These are phyloP conservation scores for Perizoma flavofasciatum DNA, from an alignment of 2,888 invertebrate genomes.

Conservation along the genomic window DNA sequence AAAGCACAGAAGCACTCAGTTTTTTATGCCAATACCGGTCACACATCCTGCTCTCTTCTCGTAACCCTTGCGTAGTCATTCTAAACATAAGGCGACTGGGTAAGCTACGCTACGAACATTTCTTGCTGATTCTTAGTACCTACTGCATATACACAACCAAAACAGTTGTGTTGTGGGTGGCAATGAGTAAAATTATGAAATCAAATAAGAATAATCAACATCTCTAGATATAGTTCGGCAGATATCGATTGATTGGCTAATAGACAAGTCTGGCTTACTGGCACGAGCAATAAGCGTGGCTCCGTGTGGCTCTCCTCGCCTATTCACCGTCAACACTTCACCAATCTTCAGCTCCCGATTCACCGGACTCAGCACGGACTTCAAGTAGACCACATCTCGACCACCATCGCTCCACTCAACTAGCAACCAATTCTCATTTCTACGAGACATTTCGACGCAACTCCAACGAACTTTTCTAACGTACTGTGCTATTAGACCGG, in stretches of 20 bases:
- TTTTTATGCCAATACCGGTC: too few relatives aligned
- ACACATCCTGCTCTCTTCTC: too few relatives aligned
- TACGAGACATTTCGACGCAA: constrained; percentile 42
- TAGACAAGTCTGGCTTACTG: constrained; percentile 46
- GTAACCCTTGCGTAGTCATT: too few relatives aligned
- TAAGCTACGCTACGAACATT: too few relatives aligned
- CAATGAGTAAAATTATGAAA: background rate
- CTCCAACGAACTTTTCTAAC: constrained; percentile 35
- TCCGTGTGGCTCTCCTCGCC: constrained; percentile 44
- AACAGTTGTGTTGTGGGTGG: too few relatives aligned
- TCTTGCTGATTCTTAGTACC: too few relatives aligned
- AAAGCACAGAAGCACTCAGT: too few relatives aligned
- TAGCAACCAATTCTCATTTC: constrained; percentile 62
- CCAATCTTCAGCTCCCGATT: constrained; percentile 46
- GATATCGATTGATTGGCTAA: constrained; percentile 7
- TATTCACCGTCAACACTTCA: constrained; percentile 44
- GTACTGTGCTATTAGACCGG: constrained; percentile 34
- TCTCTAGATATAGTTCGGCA: background rate
- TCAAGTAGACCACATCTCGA: constrained; percentile 49
- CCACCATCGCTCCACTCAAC: constrained; percentile 60
- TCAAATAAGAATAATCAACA: constrained; percentile 16
- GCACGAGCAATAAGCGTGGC: constrained; percentile 53
- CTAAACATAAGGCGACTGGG: too few relatives aligned
- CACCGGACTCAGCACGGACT: constrained; percentile 44
- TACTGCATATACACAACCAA: too few relatives aligned